Evolutionary conservation across 1,140 invertebrate genomes (phyloP).

Genomic region (Acromyrmex heyeri): DNA sequence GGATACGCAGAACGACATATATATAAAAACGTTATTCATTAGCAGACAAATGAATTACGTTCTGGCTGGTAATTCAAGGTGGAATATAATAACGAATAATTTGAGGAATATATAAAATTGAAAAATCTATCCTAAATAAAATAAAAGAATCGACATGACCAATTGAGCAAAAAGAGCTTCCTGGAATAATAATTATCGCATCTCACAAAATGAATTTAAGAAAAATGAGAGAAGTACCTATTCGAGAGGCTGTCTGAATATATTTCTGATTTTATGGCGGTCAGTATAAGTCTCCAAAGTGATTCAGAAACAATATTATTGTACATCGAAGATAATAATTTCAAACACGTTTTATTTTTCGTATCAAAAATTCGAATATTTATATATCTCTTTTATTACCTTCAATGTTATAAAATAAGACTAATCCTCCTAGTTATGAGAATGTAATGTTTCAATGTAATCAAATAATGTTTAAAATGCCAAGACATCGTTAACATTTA

Average conservation of each 20-base stretch:
- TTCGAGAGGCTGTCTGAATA: not conserved
- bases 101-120: not conserved
- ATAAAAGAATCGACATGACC: slow-evolving; percentile 3
- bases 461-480: not conserved
- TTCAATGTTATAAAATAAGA: not conserved
- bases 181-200: slow-evolving; percentile 64
- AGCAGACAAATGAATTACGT: slow-evolving; percentile 5
- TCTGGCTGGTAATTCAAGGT: not conserved
- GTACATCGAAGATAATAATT: slow-evolving; percentile 31
- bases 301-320: not conserved
- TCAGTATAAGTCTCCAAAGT: not conserved
- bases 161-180: slow-evolving; percentile 48
- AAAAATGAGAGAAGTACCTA: slow-evolving; percentile 30
- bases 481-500: slow-evolving; percentile 20
- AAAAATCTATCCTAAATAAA: no score
- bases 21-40: not conserved
- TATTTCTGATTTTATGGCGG: not conserved
- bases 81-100: not conserved
- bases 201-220: not conserved
- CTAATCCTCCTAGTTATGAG: not conserved
- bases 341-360: slow-evolving; percentile 30
- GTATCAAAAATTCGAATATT: slow-evolving; percentile 53
- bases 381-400: not conserved
- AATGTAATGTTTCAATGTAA: no score
- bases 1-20: not conserved